phyloP scores from a whole-genome alignment of 1,140 invertebrate species.

The Propsilocerus akamusi region DNA sequence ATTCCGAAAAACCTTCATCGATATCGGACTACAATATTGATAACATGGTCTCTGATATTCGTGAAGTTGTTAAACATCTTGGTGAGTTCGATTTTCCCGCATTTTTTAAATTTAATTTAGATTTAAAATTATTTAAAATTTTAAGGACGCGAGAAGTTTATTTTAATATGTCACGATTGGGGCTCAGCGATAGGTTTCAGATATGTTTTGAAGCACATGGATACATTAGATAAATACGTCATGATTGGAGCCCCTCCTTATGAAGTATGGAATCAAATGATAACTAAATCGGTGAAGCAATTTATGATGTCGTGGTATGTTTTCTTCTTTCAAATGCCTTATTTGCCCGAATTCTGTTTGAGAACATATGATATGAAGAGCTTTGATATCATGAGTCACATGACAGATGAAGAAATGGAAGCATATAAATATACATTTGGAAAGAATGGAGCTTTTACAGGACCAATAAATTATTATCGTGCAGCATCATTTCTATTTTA shows the following conservation, averaged over 20 bases:
- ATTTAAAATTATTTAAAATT: too few relatives aligned
- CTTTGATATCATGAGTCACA: conserved; percentile 19
- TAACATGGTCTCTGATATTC: conserved; percentile 35
- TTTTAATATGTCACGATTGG: conserved; percentile 51
- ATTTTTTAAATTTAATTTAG: too few relatives aligned
- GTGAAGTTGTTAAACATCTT: conserved; percentile 35
- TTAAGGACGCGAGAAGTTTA: conserved; percentile 31
- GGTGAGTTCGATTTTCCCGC: conserved; percentile 19
- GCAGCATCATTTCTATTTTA: conserved; percentile 20
- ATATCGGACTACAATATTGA: conserved; percentile 31
- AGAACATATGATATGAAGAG: conserved; percentile 26
- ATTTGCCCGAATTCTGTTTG: conserved; percentile 32
- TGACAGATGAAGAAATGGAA: conserved; percentile 38
- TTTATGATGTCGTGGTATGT: conserved; percentile 37
- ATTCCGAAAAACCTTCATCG: conserved; percentile 42
- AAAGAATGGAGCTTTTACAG: conserved; percentile 34
- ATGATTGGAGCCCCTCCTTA: conserved; percentile 34
- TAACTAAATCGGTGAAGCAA: conserved; percentile 27
- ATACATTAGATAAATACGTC: conserved; percentile 38
- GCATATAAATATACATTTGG: conserved; percentile 44
- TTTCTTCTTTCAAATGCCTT: conserved; percentile 41
- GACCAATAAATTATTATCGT: conserved; percentile 41
- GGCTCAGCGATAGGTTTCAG: conserved; percentile 36
- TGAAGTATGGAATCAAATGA: conserved; percentile 23
- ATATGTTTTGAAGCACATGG: conserved; percentile 32